These are phyloP conservation scores for Drosophila simulans DNA, from an alignment of 1,140 invertebrate genomes.

Conservation along the genomic window DNA sequence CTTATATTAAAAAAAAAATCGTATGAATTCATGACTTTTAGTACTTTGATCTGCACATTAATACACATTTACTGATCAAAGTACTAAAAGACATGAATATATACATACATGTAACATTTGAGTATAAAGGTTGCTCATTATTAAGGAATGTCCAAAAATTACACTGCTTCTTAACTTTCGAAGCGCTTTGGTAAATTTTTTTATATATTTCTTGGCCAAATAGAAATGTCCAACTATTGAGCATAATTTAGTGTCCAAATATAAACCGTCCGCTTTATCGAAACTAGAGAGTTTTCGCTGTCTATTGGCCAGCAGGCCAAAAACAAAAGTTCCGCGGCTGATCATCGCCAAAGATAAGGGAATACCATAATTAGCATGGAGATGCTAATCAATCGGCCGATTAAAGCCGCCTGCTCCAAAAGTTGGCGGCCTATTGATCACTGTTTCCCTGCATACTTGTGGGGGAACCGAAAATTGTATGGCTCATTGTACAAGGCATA, in stretches of 20 bases:
- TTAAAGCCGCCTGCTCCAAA: background rate
- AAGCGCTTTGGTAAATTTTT: too few relatives aligned
- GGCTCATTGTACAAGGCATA: background rate
- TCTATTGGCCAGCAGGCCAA: background rate
- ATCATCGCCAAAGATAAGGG: background rate
- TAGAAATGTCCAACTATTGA: background rate
- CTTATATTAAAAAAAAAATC: too few relatives aligned
- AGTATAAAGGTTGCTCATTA: too few relatives aligned
- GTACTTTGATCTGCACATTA: too few relatives aligned
- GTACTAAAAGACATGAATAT: too few relatives aligned
- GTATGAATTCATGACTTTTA: too few relatives aligned
- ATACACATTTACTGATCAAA: too few relatives aligned
- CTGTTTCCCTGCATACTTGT: constrained; percentile 17
- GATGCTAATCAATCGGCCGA: constrained; percentile 27
- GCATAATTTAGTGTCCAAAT: background rate
- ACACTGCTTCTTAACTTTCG: too few relatives aligned
- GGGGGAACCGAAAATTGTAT: background rate
- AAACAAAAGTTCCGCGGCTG: background rate
- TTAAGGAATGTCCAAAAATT: background rate
- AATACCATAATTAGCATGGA: constrained; percentile 21
- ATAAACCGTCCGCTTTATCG: background rate
- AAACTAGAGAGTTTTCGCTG: constrained; percentile 5
- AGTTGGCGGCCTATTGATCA: background rate
- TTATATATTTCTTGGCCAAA: background rate
- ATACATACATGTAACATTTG: too few relatives aligned